Evolutionary conservation across 2,797 vertebrate genomes (phyloP).

Genomic region (Gymnoscopelus braueri): DNA sequence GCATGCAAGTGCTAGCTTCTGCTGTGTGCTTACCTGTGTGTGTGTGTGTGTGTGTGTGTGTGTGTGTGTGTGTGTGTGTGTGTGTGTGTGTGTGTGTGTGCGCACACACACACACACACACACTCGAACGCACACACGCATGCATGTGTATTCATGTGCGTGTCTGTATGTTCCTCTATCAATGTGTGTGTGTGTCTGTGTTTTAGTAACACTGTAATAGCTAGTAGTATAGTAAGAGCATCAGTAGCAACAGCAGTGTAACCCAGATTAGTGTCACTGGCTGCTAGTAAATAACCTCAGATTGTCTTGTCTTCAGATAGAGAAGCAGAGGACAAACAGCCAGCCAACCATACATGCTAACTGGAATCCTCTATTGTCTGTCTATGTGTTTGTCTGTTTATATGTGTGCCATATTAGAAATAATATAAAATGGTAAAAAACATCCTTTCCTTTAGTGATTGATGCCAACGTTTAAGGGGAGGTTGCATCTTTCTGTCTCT

Average conservation of each 20-base stretch:
- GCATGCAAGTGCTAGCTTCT: too few relatives aligned
- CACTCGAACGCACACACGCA: too few relatives aligned
- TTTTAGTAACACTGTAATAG: not conserved
- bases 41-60: not conserved
- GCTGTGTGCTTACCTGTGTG: not conserved
- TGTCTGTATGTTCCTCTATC: not conserved
- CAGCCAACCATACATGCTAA: constrained; percentile 11
- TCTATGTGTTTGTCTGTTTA: constrained; percentile 5
- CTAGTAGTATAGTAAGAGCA: not conserved
- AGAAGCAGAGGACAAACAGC: not conserved
- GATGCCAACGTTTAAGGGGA: not conserved
- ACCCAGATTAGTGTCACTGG: constrained; percentile 24
- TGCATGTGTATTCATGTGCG: too few relatives aligned
- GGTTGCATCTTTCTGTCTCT: not conserved
- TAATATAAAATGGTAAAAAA: not conserved
- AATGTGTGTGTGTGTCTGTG: not conserved
- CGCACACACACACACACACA: too few relatives aligned
- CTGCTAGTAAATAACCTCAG: constrained; percentile 10
- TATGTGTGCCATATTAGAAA: constrained; percentile 1
- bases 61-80: constrained; percentile 3
- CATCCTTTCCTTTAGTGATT: too few relatives aligned
- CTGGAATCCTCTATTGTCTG: constrained; percentile 2
- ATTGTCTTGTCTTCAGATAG: not conserved
- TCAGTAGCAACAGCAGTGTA: not conserved
- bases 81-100: constrained; percentile 12